Conservation (phyloP, 2,888 invertebrate species). For the Idaea biselata region DNA sequence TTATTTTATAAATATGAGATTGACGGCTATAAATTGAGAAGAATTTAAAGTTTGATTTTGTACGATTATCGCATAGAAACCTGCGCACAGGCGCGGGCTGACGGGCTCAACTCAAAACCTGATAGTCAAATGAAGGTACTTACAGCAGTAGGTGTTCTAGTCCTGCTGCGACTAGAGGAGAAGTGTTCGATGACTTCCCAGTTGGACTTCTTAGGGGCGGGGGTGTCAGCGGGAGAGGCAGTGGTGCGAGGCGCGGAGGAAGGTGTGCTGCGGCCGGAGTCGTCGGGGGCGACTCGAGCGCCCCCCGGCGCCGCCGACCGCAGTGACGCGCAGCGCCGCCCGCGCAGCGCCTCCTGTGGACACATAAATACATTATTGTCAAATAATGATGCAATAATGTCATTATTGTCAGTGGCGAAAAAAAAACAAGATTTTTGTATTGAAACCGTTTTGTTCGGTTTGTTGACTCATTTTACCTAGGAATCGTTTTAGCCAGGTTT, state of each 20-base stretch:
- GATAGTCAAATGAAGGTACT: conserved; percentile 33
- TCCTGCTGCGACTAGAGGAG: conserved; percentile 79
- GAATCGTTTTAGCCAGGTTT: too few species aligned
- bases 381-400: too few species aligned
- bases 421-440: too few species aligned
- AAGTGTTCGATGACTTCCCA: conserved; percentile 96
- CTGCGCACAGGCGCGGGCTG: not conserved
- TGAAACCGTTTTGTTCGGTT: too few species aligned
- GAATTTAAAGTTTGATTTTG: not conserved
- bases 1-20: not conserved
- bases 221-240: conserved; percentile 77
- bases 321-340: conserved; percentile 80
- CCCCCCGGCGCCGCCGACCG: conserved; percentile 52
- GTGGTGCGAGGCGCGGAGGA: conserved; percentile 66
- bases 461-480: too few species aligned
- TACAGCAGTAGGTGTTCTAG: conserved; percentile 76
- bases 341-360: conserved; percentile 82
- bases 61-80: not conserved
- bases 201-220: conserved; percentile 88
- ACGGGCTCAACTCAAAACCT: not conserved
- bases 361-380: too few species aligned
- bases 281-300: conserved; percentile 48
- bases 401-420: too few species aligned
- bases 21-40: not conserved
- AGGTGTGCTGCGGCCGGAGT: conserved; percentile 70